These are phyloP conservation scores for Cyprinella venusta DNA, from an alignment of 2,797 vertebrate species.

Conservation along the genomic window DNA sequence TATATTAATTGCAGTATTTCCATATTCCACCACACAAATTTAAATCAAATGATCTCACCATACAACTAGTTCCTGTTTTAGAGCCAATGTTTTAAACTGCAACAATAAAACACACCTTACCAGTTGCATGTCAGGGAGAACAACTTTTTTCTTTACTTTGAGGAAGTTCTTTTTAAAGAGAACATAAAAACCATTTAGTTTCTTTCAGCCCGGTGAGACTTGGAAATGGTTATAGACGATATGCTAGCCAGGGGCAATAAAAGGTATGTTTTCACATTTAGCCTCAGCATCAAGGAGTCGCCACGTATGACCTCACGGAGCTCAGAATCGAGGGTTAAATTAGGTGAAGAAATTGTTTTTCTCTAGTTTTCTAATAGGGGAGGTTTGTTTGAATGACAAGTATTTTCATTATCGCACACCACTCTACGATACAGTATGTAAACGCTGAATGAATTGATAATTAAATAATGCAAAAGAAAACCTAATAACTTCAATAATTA, in stretches of 20 bases:
- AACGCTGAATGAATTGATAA: background rate
- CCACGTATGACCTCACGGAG: constrained; percentile 40
- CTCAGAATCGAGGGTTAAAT: constrained; percentile 38
- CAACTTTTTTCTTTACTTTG: constrained; percentile 42
- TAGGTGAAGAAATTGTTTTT: constrained; percentile 19
- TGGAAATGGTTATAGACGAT: constrained; percentile 57
- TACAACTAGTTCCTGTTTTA: constrained; percentile 61
- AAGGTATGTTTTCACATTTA: constrained; percentile 57
- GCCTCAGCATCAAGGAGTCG: constrained; percentile 51
- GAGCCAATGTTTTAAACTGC: constrained; percentile 56
- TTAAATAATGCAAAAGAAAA: background rate
- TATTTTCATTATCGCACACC: background rate
- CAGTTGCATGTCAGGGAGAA: constrained; percentile 56
- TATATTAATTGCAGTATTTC: constrained; percentile 60
- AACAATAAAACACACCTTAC: constrained; percentile 68
- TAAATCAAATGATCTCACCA: constrained; percentile 69
- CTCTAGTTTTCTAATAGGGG: background rate
- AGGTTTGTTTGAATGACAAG: background rate
- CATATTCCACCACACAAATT: constrained; percentile 58
- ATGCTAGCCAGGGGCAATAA: constrained; percentile 56
- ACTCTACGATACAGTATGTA: background rate
- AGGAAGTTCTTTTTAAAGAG: constrained; percentile 66
- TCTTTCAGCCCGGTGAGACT: constrained; percentile 54
- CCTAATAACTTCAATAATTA: background rate
- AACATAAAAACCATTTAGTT: constrained; percentile 59